phyloP scores from a whole-genome alignment of 2,113 vertebrate species.

The Oxyura jamaicensis region DNA sequence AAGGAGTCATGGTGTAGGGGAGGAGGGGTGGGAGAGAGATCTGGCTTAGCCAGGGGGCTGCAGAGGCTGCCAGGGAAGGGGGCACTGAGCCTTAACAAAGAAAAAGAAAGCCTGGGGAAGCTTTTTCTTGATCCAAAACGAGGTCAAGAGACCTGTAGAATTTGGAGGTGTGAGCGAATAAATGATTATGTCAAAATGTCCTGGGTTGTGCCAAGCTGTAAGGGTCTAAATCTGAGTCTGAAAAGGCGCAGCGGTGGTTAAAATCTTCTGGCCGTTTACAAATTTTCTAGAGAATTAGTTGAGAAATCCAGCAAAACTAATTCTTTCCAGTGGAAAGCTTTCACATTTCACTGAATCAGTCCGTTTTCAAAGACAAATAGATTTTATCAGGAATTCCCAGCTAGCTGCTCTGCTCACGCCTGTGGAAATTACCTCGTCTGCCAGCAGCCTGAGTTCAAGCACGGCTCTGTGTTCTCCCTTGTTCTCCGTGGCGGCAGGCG shows the following conservation, averaged over 20 bases:
- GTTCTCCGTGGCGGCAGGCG: not conserved
- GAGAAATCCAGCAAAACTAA: slow-evolving; percentile 47
- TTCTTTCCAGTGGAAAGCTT: slow-evolving; percentile 58
- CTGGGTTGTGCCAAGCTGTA: not conserved
- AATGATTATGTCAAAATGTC: accelerated
- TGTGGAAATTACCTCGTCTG: slow-evolving; percentile 36
- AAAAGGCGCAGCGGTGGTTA: not conserved
- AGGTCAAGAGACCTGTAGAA: not conserved
- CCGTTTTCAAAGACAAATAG: slow-evolving; percentile 24
- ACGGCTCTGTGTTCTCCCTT: not conserved
- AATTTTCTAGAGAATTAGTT: slow-evolving; percentile 40
- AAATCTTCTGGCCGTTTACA: not conserved
- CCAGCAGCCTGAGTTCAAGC: not conserved
- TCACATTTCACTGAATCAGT: not conserved
- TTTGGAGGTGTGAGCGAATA: not conserved
- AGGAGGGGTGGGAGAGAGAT: not conserved
- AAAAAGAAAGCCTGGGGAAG: not conserved
- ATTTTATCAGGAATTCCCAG: slow-evolving; percentile 46
- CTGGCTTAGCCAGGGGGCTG: not conserved
- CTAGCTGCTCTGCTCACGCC: not conserved
- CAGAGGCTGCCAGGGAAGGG: not conserved
- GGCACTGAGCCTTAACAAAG: no score
- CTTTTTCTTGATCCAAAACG: not conserved
- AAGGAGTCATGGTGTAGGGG: no score
- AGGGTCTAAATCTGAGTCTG: not conserved